Conservation (phyloP, 2,888 invertebrate genomes). For the Nycteola revayana region DNA sequence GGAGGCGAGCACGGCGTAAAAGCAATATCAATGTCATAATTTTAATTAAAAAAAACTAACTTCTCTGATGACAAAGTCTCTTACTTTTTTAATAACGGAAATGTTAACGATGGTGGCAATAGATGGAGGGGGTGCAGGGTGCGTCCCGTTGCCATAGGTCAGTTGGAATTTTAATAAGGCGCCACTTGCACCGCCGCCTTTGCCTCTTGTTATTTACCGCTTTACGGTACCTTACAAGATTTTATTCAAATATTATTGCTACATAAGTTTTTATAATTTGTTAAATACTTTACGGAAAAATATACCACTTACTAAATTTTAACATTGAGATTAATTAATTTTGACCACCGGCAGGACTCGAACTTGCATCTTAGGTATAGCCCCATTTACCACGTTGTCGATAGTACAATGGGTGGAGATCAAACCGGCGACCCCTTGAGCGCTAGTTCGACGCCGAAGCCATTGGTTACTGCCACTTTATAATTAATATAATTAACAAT, state of each 20-base stretch:
- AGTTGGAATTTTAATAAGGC: conserved; percentile 47
- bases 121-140: conserved; percentile 37
- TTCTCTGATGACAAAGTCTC: conserved; percentile 79
- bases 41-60: conserved; percentile 82
- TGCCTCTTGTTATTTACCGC: conserved; percentile 28
- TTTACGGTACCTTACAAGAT: conserved; percentile 20
- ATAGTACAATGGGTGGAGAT: too few species aligned
- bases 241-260: conserved; percentile 16
- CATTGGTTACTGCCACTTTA: too few species aligned
- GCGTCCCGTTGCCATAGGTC: conserved; percentile 34
- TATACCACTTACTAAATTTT: too few species aligned
- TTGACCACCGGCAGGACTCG: too few species aligned
- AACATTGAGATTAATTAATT: too few species aligned
- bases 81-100: conserved; percentile 82
- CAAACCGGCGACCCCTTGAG: too few species aligned
- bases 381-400: too few species aligned
- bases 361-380: too few species aligned
- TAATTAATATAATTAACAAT: too few species aligned
- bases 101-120: conserved; percentile 66
- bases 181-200: conserved; percentile 28
- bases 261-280: too few species aligned
- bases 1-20: conserved; percentile 70
- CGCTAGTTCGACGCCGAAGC: too few species aligned
- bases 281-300: too few species aligned
- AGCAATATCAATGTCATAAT: conserved; percentile 83